These are phyloP conservation scores for Motacilla tschutschensis DNA, from an alignment of 2,113 vertebrate species.

Conservation along the genomic window DNA sequence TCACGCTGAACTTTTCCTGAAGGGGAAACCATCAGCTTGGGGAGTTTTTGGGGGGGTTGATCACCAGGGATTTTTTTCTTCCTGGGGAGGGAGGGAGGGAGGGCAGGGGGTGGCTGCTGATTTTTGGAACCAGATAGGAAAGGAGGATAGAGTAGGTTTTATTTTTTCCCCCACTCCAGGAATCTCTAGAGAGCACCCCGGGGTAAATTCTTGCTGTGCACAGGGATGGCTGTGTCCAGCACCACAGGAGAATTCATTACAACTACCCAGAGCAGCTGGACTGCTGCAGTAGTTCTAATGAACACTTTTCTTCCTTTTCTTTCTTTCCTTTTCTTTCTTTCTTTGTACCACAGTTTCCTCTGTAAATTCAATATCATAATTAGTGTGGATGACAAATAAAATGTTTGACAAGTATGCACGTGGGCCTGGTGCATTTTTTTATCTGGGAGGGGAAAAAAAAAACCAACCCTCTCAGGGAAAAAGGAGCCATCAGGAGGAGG, in stretches of 20 bases:
- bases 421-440: neutral
- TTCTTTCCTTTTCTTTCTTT: neutral
- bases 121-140: constrained; percentile 9
- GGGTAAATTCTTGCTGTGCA: neutral
- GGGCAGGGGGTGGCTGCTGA: neutral
- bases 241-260: neutral
- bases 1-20: neutral
- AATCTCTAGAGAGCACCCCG: constrained; percentile 1
- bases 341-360: constrained; percentile 69
- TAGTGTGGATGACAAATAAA: constrained; percentile 75
- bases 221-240: neutral
- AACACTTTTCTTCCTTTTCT: constrained; percentile 10
- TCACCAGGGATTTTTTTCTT: neutral
- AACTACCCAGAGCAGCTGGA: constrained; percentile 59
- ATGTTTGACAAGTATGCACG: constrained; percentile 54
- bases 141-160: neutral
- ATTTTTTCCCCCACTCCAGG: neutral
- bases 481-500: neutral
- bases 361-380: constrained; percentile 71
- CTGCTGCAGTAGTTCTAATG: constrained; percentile 52
- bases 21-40: neutral
- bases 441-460: neutral
- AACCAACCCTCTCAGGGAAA: neutral
- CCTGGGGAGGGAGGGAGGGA: too few relatives aligned
- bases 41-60: neutral